These are phyloP conservation scores for Eristalis pertinax DNA, from an alignment of 2,888 invertebrate species.

Conservation along the genomic window DNA sequence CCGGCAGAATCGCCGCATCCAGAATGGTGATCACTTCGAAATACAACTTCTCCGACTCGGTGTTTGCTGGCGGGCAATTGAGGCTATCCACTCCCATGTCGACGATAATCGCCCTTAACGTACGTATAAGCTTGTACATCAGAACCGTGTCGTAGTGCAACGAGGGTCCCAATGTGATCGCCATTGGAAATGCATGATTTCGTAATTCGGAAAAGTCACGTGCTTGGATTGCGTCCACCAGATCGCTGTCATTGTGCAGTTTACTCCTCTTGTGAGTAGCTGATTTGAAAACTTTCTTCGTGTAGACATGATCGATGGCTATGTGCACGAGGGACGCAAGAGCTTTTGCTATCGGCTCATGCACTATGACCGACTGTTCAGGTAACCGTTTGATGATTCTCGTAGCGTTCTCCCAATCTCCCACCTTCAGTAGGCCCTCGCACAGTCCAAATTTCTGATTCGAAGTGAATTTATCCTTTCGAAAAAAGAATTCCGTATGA, in stretches of 20 bases:
- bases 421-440: slow-evolving; percentile 92
- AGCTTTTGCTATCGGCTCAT: slow-evolving; percentile 89
- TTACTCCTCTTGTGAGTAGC: slow-evolving; percentile 87
- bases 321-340: slow-evolving; percentile 91
- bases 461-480: slow-evolving; percentile 78
- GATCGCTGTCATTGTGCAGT: slow-evolving; percentile 80
- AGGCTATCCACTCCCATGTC: slow-evolving; percentile 80
- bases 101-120: slow-evolving; percentile 81
- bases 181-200: slow-evolving; percentile 91
- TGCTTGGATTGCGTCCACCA: slow-evolving; percentile 82
- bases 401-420: slow-evolving; percentile 94
- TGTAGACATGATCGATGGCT: slow-evolving; percentile 93
- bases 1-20: slow-evolving; percentile 94
- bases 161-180: slow-evolving; percentile 92
- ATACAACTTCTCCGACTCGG: slow-evolving; percentile 85
- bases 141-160: slow-evolving; percentile 93
- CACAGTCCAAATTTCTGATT: slow-evolving; percentile 98
- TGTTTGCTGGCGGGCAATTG: slow-evolving; percentile 77
- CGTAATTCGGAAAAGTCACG: slow-evolving; percentile 88
- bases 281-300: slow-evolving; percentile 87
- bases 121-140: slow-evolving; percentile 91
- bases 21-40: slow-evolving; percentile 92
- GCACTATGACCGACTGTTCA: slow-evolving; percentile 88
- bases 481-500: neutral
- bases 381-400: slow-evolving; percentile 92